phyloP scores from a whole-genome alignment of 2,113 vertebrate genomes.

The Martes martes region DNA sequence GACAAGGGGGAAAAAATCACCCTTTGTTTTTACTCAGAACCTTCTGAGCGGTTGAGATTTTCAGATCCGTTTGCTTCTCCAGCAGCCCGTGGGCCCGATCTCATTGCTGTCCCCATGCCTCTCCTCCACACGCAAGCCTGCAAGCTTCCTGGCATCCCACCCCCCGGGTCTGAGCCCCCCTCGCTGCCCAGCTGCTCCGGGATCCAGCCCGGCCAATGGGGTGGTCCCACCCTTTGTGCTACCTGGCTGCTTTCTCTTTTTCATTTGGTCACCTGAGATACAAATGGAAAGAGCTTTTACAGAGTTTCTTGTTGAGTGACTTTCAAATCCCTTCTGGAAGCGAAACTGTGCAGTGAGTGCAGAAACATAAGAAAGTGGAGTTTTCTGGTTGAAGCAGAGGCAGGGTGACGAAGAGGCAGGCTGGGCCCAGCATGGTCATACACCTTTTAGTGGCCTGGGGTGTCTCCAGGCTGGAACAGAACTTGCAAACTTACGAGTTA shows the following conservation, averaged over 20 bases:
- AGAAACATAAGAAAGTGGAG: background rate
- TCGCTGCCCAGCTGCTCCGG: background rate
- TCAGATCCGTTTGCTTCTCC: constrained; percentile 3
- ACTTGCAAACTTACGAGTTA: background rate
- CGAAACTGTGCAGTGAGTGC: background rate
- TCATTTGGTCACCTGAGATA: background rate
- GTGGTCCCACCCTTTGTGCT: no score
- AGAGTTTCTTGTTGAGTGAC: background rate
- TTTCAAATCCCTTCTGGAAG: constrained; percentile 28
- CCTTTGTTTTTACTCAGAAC: constrained; percentile 64
- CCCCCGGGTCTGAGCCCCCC: background rate
- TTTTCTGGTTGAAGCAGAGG: background rate
- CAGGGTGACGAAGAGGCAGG: background rate
- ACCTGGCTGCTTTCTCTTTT: background rate
- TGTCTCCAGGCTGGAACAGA: background rate
- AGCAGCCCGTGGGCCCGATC: background rate
- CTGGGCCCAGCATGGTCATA: background rate
- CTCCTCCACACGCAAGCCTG: background rate
- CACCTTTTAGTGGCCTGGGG: background rate
- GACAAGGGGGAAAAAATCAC: constrained; percentile 72
- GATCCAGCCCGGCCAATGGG: background rate
- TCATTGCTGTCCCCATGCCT: background rate
- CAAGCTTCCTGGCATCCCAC: background rate
- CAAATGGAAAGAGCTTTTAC: background rate
- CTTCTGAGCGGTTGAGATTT: constrained; percentile 69